These are phyloP conservation scores for Rhyzopertha dominica DNA, from an alignment of 1,140 invertebrate genomes.

Conservation along the genomic window DNA sequence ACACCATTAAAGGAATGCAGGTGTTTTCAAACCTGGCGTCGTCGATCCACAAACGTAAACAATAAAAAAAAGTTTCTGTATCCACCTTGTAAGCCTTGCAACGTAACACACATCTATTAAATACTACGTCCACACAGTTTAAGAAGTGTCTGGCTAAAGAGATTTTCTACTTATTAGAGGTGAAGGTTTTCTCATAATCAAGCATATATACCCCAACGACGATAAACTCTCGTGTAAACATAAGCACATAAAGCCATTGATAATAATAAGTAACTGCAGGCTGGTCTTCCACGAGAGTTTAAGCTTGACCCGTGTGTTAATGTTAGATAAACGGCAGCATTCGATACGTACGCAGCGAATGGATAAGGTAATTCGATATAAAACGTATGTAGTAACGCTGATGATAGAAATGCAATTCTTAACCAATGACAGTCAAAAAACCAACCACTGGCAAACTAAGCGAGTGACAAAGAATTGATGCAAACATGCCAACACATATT, in stretches of 20 bases:
- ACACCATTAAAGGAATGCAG: too few relatives aligned
- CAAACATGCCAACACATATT: conserved; percentile 44
- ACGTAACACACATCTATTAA: too few relatives aligned
- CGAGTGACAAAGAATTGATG: conserved; percentile 40
- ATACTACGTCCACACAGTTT: too few relatives aligned
- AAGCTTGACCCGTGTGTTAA: background rate
- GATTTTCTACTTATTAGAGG: too few relatives aligned
- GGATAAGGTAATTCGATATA: conserved; percentile 14
- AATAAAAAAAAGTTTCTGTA: too few relatives aligned
- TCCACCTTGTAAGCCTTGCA: too few relatives aligned
- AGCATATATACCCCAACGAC: too few relatives aligned
- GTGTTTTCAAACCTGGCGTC: too few relatives aligned
- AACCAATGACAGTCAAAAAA: conserved; percentile 43
- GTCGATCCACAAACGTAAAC: too few relatives aligned
- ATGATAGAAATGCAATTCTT: conserved; percentile 19
- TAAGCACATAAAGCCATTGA: conserved; percentile 1
- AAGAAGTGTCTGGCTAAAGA: too few relatives aligned
- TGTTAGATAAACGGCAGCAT: background rate
- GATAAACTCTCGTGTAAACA: too few relatives aligned
- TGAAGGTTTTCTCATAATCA: too few relatives aligned
- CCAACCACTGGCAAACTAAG: conserved; percentile 45
- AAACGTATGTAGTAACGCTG: conserved; percentile 12
- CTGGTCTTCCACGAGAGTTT: background rate
- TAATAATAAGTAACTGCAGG: background rate
- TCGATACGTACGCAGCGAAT: conserved; percentile 5